Base-by-base conservation (phyloP, 2,113 vertebrate species). In the Austrofundulus limnaeus region DNA sequence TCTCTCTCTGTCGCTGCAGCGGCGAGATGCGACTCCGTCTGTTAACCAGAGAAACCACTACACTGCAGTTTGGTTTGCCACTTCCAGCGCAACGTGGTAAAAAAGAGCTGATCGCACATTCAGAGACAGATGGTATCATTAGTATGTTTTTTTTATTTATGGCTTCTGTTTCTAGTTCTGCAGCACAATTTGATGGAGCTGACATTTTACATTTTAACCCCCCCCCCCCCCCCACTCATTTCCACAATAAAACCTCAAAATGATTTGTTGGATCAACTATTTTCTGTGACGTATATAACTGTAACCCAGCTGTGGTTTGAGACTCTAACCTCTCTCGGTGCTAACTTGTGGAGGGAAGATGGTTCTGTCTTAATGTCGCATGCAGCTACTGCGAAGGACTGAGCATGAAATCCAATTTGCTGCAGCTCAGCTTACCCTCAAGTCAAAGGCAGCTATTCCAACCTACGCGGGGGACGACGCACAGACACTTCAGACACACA, bases 371-470 rank as follows among this genome's bases (percentile, higher is more conserved):
- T 61, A 73, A 70, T 87, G 83, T 77, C 65, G 77, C 84, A 81
- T 64, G 69, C 80, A 74, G 81, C 81, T 56, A 49, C 76, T 85
- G 81, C 75, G 81, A 88, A 86, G 82, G 84, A 77, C 85, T 69
- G 81, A 78, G 82, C 86, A 74, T 84, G 84, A 88, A 85, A 89
- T 89, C 78, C 81, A 85, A 85, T 90, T 90, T 88, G 82, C 88
- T 87, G 85, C 83, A 77, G 81, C 82, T 77, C 75, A 65, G 79
- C 87, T 89, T 79, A 82, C 74, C 86, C 84, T 68, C 79, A 64
- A 85, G 82, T 85, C 76, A 87, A 80, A 85, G 67, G 75, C 68
- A 72, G 82, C 71, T 76, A 70, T 82, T 85, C 75, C 65, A 80
- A 81, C 84, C 77, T 48, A 72, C 58, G 75, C 50, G 20, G 59